Base-by-base conservation (phyloP, 2,113 vertebrate species). In the Maccullochella peelii region DNA sequence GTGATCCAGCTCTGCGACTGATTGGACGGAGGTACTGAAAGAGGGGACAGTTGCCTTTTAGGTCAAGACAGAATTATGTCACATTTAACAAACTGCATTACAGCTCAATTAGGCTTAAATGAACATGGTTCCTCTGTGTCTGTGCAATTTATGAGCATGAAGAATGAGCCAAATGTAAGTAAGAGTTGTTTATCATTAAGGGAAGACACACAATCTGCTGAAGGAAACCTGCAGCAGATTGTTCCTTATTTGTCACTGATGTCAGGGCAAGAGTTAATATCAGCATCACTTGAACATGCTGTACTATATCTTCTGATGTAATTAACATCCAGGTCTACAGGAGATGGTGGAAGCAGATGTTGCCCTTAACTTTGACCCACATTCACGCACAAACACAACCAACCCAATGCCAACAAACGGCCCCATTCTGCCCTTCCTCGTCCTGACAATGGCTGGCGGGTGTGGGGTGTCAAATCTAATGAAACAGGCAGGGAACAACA, bases 361-460 rank as follows among this genome's bases (percentile, higher is more conserved):
- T 80, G 77, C 73, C 63, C 77, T 87, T 77, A 79, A 85, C 63
- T 86, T 75, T 89, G 82, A 82, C 89, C 86, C 78, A 69, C 78
- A 86, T 87, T 82, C 84, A 77, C 73, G 77, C 58, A 42, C 82
- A 75, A 83, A 79, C 77, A 81, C 75, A 87, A 78, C 77, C 30
- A 7, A 38, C 58, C 12, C 23, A 15, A 25, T 77, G 80, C 82
- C 86, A 85, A 87, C 87, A 88, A 79, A 88, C 77, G 62, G 75
- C 36, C 70, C 70, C 59, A 70, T 87, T 90, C 84, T 89, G 83
- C 89, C 91, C 91, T 85, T 76, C 87, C 87, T 86, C 36, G 42
- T 68, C 66, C 87, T 86, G 86, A 94, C 93, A 93, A 92, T 91
- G 71, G 88, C 80, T 50, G 91, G 76, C 63, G 87, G 88, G 84